Evolutionary conservation across 2,888 invertebrate genomes (phyloP).

Genomic region (Lissocephala sabroskyi): DNA sequence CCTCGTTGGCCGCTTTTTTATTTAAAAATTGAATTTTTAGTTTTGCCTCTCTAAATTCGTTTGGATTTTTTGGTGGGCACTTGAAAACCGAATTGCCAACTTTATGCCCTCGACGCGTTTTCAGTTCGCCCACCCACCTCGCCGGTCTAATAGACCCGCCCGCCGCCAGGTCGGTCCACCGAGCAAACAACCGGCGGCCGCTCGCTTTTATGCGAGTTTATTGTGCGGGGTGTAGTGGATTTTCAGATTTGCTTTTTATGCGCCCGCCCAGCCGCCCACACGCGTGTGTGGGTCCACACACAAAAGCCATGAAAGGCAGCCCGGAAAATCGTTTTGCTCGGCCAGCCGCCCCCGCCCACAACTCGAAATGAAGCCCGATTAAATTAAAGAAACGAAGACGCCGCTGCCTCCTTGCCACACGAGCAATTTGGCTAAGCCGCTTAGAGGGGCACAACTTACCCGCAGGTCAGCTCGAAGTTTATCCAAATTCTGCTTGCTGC

Average conservation of each 20-base stretch:
- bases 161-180: conserved; percentile 31
- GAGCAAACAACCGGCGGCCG: conserved; percentile 54
- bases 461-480: too few species aligned
- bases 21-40: too few species aligned
- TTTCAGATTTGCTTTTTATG: conserved; percentile 45
- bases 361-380: background rate
- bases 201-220: conserved; percentile 56
- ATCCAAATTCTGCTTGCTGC: too few species aligned
- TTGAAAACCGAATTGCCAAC: too few species aligned
- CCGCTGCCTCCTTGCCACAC: background rate
- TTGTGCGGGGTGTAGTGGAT: conserved; percentile 44
- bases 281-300: background rate
- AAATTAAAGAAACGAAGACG: background rate
- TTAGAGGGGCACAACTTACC: background rate
- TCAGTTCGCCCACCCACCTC: too few species aligned
- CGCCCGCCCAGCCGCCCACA: too few species aligned
- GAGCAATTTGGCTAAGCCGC: conserved; percentile 8
- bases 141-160: too few species aligned
- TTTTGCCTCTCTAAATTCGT: too few species aligned
- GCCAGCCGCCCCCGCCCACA: too few species aligned
- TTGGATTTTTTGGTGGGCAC: too few species aligned
- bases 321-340: conserved; percentile 3
- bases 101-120: too few species aligned
- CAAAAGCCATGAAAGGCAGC: conserved; percentile 1
- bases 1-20: too few species aligned